These are phyloP conservation scores for Drosophila punjabiensis DNA, from an alignment of 1,140 invertebrate genomes.

Conservation along the genomic window DNA sequence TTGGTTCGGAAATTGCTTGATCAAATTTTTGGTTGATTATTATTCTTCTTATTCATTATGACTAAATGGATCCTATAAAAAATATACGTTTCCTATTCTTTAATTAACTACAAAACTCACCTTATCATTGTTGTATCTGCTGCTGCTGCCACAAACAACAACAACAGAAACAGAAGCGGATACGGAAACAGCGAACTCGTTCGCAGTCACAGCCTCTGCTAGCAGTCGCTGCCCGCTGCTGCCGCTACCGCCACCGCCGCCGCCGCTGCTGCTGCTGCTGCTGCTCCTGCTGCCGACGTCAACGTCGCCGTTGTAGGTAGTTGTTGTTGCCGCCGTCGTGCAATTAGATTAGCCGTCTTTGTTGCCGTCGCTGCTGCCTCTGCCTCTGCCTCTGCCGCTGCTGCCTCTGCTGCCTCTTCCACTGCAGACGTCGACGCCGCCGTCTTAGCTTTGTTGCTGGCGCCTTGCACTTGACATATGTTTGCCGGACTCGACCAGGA, in stretches of 20 bases:
- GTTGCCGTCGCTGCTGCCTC: constrained; percentile 12
- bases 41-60: no score
- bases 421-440: constrained; percentile 20
- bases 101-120: constrained; percentile 29
- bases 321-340: constrained; percentile 33
- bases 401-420: constrained; percentile 11
- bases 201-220: constrained; percentile 40
- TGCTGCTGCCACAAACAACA: constrained; percentile 52
- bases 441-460: constrained; percentile 40
- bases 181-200: constrained; percentile 18
- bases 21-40: no score
- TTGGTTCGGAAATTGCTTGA: no score
- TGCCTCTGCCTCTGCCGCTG: not conserved
- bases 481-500: constrained; percentile 34
- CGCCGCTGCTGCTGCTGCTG: constrained; percentile 23
- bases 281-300: constrained; percentile 16
- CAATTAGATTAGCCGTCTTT: constrained; percentile 42
- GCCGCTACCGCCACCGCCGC: constrained; percentile 21
- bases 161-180: constrained; percentile 49
- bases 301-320: constrained; percentile 19
- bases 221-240: constrained; percentile 35
- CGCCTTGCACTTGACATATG: constrained; percentile 55
- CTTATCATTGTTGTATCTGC: constrained; percentile 76
- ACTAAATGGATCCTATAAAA: no score
- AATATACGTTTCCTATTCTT: no score